Percentiles rank a stretch among this genome's conserved stretches.
Conservation (phyloP, 92 coral and sea anemone species). For the Virgularia gustaviana region DNA sequence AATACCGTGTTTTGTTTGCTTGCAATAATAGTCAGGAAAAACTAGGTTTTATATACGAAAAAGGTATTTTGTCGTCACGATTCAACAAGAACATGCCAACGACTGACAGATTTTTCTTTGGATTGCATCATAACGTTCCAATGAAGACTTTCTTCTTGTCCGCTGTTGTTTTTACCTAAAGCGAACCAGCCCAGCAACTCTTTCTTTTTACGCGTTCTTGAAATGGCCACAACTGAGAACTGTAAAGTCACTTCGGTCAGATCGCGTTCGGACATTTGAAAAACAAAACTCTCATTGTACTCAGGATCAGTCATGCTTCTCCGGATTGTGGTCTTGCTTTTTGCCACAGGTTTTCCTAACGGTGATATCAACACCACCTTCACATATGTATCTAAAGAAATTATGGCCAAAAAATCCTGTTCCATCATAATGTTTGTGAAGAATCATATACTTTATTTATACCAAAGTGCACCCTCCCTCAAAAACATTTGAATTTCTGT, state of each 20-base stretch:
- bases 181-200: slow-evolving; percentile 97
- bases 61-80: too few species aligned
- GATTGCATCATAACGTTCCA: slow-evolving; percentile 99
- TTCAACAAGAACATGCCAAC: slow-evolving; percentile 90
- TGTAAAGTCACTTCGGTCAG: slow-evolving; percentile 82
- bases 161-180: slow-evolving; percentile 91
- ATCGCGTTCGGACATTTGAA: slow-evolving; percentile 97
- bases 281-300: slow-evolving; percentile 98
- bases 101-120: slow-evolving; percentile 85
- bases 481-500: too few species aligned
- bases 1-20: too few species aligned
- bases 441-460: too few species aligned
- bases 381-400: slow-evolving; percentile 91
- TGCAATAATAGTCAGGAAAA: too few species aligned
- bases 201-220: slow-evolving; percentile 90
- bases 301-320: slow-evolving; percentile 99
- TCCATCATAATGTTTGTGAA: too few species aligned
- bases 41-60: too few species aligned
- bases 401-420: slow-evolving; percentile 27
- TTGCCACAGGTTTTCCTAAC: slow-evolving; percentile 94
- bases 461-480: too few species aligned
- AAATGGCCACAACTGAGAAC: slow-evolving; percentile 83
- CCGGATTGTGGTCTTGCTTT: slow-evolving; percentile 97
- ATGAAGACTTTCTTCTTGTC: slow-evolving; percentile 92
- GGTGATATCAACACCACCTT: slow-evolving; percentile 92